These are phyloP conservation scores for Heterodera schachtii DNA, from an alignment of 1,140 invertebrate species.

Conservation along the genomic window DNA sequence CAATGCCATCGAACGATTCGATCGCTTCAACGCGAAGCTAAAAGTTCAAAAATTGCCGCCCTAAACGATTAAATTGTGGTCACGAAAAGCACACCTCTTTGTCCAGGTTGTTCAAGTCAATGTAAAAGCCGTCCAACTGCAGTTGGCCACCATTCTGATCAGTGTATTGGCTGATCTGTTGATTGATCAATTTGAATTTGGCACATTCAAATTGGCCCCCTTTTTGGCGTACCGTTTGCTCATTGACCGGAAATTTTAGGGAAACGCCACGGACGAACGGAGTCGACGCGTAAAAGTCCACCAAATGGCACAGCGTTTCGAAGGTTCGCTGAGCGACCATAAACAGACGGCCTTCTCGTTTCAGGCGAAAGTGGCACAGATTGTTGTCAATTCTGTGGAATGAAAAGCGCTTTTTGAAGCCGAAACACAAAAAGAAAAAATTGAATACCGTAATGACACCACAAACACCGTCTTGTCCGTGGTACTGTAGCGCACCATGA, in stretches of 20 bases:
- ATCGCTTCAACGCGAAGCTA: slow-evolving; percentile 53
- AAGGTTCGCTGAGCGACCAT: slow-evolving; percentile 64
- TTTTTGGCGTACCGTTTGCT: slow-evolving; percentile 37
- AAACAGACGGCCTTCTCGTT: slow-evolving; percentile 64
- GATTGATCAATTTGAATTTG: slow-evolving; percentile 7
- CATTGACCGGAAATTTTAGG: slow-evolving; percentile 59
- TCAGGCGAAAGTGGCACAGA: slow-evolving; percentile 63
- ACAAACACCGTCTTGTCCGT: slow-evolving; percentile 62
- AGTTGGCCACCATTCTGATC: slow-evolving; percentile 13
- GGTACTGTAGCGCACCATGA: slow-evolving; percentile 57
- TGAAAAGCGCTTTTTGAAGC: not conserved
- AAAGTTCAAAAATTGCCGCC: not conserved
- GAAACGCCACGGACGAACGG: slow-evolving; percentile 63
- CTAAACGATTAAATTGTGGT: not conserved
- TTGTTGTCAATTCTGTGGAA: slow-evolving; percentile 55
- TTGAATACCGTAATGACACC: slow-evolving; percentile 51
- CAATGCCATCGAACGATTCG: slow-evolving; percentile 47
- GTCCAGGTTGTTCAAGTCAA: slow-evolving; percentile 21
- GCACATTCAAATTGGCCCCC: not conserved
- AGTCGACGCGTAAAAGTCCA: slow-evolving; percentile 56
- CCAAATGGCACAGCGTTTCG: slow-evolving; percentile 63
- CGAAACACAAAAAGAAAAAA: slow-evolving; percentile 22
- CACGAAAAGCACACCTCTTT: slow-evolving; percentile 3
- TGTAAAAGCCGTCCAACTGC: slow-evolving; percentile 16
- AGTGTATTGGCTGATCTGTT: slow-evolving; percentile 7